phyloP scores from a whole-genome alignment of 2,888 invertebrate genomes.

The Drosophila seclusa region DNA sequence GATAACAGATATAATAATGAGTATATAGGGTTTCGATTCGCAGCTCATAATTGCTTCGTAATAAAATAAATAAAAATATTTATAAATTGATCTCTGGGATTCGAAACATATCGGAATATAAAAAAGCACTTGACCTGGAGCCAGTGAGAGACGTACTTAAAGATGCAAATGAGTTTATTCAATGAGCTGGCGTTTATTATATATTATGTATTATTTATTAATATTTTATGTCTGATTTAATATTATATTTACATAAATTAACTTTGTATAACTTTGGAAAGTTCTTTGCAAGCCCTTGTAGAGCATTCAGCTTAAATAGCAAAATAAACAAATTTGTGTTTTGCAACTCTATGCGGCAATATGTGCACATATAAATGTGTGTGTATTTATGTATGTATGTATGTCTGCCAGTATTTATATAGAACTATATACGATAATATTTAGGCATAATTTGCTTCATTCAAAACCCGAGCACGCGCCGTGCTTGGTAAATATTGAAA shows the following conservation, averaged over 20 bases:
- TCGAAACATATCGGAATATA: not conserved
- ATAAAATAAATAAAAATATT: not conserved
- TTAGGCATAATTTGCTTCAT: conserved; percentile 63
- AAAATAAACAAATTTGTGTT: not conserved
- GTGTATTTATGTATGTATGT: not conserved
- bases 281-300: not conserved
- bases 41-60: not conserved
- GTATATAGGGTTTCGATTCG: not conserved
- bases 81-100: not conserved
- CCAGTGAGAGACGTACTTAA: not conserved
- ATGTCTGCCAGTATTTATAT: conserved; percentile 10
- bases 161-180: not conserved
- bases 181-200: not conserved
- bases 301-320: conserved; percentile 10
- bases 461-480: conserved; percentile 74
- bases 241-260: not conserved
- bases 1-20: not conserved
- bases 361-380: not conserved
- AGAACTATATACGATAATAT: conserved; percentile 22
- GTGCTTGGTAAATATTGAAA: conserved; percentile 69
- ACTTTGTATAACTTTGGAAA: not conserved
- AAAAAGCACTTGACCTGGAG: not conserved
- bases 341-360: not conserved
- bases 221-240: not conserved
- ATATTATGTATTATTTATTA: not conserved